phyloP scores from a whole-genome alignment of 2,113 vertebrate genomes.

The Eurystomus gularis region DNA sequence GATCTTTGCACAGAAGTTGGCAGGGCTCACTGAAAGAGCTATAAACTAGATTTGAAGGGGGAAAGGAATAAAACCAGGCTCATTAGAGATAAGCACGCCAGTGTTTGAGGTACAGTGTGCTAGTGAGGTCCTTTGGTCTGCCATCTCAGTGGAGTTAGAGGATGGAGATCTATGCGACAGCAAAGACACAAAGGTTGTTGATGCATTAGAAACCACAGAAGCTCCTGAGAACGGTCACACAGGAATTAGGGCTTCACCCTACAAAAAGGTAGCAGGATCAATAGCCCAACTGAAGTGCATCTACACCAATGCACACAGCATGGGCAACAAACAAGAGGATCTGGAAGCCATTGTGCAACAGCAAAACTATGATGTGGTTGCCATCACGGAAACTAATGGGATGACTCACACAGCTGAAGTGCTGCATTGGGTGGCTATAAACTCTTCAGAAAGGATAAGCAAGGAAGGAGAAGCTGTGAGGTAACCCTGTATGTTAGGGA shows the following conservation, averaged over 20 bases:
- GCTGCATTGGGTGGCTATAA: not conserved
- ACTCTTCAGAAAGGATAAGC: not conserved
- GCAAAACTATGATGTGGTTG: too few species aligned
- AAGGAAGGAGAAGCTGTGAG: not conserved
- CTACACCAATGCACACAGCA: not conserved
- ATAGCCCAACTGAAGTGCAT: not conserved
- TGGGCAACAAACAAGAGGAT: not conserved
- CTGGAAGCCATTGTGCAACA: not conserved
- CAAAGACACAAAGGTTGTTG: not conserved
- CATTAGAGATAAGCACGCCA: not conserved
- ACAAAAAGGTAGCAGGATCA: not conserved
- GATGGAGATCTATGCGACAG: not conserved
- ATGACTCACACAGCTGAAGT: not conserved
- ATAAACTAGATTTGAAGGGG: not conserved
- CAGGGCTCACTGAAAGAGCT: not conserved
- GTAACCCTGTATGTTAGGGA: not conserved
- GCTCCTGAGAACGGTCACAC: not conserved
- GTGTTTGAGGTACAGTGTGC: not conserved
- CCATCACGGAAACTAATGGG: not conserved
- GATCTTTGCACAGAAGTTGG: not conserved
- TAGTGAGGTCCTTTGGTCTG: not conserved
- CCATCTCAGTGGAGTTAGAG: not conserved
- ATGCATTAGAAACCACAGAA: not conserved
- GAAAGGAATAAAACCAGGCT: not conserved
- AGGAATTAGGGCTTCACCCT: not conserved